phyloP scores from a whole-genome alignment of 2,888 invertebrate species.

The Ennomos fuscantarius region DNA sequence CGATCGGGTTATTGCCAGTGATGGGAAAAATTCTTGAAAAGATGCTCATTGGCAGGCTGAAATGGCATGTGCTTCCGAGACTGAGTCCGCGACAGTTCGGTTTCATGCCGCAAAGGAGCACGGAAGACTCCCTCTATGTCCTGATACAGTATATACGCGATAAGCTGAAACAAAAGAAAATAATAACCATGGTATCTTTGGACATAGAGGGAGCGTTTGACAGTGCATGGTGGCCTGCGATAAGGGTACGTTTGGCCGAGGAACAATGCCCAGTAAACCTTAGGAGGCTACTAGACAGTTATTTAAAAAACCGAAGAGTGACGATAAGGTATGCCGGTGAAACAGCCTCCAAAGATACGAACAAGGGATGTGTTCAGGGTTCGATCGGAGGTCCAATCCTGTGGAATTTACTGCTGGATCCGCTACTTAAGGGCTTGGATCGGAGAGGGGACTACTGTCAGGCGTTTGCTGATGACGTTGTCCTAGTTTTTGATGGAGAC shows the following conservation, averaged over 20 bases:
- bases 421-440: background rate
- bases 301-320: background rate
- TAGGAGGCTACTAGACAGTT: background rate
- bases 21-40: too few relatives aligned
- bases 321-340: background rate
- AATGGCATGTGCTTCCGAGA: too few relatives aligned
- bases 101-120: too few relatives aligned
- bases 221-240: constrained; percentile 4
- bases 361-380: background rate
- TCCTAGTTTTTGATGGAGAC: background rate
- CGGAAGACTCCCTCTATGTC: too few relatives aligned
- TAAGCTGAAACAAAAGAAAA: too few relatives aligned
- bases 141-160: too few relatives aligned
- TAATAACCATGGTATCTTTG: too few relatives aligned
- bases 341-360: background rate
- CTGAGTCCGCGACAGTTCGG: too few relatives aligned
- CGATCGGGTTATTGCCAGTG: too few relatives aligned
- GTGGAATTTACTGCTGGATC: constrained; percentile 1
- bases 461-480: background rate
- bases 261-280: constrained; percentile 1
- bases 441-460: background rate
- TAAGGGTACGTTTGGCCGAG: constrained; percentile 3
- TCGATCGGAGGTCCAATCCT: constrained; percentile 1
- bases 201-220: background rate
- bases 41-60: too few relatives aligned